Conservation (phyloP, 2,888 invertebrate species). For the Nephrotoma appendiculata region DNA sequence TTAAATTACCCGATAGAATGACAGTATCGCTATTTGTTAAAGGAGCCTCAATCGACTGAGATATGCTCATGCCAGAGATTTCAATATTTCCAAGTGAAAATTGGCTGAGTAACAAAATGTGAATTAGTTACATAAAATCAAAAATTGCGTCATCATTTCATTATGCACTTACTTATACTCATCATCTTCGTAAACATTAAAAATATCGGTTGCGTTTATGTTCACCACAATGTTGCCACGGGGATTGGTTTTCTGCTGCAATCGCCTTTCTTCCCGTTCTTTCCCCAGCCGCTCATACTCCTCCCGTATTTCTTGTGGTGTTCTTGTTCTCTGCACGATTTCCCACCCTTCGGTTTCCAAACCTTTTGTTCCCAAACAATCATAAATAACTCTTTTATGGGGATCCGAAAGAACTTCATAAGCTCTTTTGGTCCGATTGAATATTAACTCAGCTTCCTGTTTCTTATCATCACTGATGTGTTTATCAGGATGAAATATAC, state of each 20-base stretch:
- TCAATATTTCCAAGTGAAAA: slow-evolving; percentile 61
- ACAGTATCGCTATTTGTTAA: slow-evolving; percentile 74
- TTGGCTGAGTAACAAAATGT: slow-evolving; percentile 20
- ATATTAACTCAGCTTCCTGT: slow-evolving; percentile 80
- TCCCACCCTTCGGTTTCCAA: slow-evolving; percentile 94
- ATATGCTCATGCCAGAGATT: slow-evolving; percentile 84
- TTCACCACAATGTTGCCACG: slow-evolving; percentile 74
- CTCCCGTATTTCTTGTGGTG: slow-evolving; percentile 89
- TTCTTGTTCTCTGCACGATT: slow-evolving; percentile 77
- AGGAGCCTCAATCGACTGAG: slow-evolving; percentile 88
- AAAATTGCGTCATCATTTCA: slow-evolving; percentile 11
- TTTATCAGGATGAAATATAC: slow-evolving; percentile 94
- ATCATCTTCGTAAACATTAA: slow-evolving; percentile 64
- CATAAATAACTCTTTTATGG: slow-evolving; percentile 90
- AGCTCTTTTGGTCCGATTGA: slow-evolving; percentile 84
- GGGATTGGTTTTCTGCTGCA: slow-evolving; percentile 86
- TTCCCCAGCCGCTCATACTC: slow-evolving; percentile 84
- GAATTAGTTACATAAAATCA: not conserved
- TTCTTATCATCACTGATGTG: slow-evolving; percentile 72
- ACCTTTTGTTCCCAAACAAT: slow-evolving; percentile 73
- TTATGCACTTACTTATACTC: slow-evolving; percentile 37
- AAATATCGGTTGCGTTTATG: slow-evolving; percentile 86
- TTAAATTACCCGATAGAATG: slow-evolving; percentile 66
- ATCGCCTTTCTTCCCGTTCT: slow-evolving; percentile 71
- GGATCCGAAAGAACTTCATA: slow-evolving; percentile 92